These are phyloP conservation scores for Aphidius ervi DNA, from an alignment of 1,140 invertebrate genomes.

Conservation along the genomic window DNA sequence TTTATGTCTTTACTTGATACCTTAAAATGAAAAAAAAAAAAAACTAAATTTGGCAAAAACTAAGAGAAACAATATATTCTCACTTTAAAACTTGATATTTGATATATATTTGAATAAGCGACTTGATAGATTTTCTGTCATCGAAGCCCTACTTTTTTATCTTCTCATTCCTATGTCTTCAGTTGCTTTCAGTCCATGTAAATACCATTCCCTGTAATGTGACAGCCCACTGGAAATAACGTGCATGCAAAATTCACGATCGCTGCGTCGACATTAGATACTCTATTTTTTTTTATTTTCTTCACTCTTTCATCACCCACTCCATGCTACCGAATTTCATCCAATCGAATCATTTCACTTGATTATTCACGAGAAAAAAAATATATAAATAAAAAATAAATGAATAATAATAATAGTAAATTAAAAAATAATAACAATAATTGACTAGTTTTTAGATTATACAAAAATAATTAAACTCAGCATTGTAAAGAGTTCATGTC, in stretches of 20 bases:
- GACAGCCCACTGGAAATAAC: constrained; percentile 16
- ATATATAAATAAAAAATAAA: background rate
- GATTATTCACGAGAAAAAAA: constrained; percentile 3
- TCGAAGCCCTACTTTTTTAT: constrained; percentile 12
- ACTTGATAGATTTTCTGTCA: constrained; percentile 10
- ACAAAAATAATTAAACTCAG: too few relatives aligned
- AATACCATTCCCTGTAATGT: constrained; percentile 3
- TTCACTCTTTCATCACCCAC: background rate
- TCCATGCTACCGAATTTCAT: background rate
- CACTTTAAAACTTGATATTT: background rate
- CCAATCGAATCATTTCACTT: constrained; percentile 1
- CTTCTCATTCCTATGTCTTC: constrained; percentile 11
- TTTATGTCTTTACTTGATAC: background rate
- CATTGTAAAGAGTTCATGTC: too few relatives aligned
- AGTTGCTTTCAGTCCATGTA: constrained; percentile 5
- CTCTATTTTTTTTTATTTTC: background rate
- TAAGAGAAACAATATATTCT: background rate
- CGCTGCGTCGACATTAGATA: constrained; percentile 9
- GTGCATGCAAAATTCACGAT: background rate
- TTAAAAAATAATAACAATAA: too few relatives aligned
- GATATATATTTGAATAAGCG: background rate
- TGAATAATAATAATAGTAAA: too few relatives aligned
- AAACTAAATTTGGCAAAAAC: background rate
- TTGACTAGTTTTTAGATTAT: too few relatives aligned
- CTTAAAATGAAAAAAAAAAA: background rate